Percentiles rank a stretch among this genome's conserved stretches.
These are phyloP conservation scores for Subacronicta megacephala DNA, from an alignment of 2,888 invertebrate genomes.

Conservation along the genomic window DNA sequence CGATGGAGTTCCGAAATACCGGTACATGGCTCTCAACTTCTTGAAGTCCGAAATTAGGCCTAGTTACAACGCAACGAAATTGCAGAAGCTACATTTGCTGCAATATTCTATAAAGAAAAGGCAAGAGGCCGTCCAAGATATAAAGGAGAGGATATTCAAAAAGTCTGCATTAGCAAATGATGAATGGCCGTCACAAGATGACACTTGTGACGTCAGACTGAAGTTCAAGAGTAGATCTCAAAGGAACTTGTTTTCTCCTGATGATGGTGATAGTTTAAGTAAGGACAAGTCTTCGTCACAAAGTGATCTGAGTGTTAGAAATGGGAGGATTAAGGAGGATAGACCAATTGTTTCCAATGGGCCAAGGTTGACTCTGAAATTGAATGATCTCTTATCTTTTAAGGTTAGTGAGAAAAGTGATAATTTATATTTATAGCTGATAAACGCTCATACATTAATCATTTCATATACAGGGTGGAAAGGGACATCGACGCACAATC, in stretches of 20 bases:
- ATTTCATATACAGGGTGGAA: too few species aligned
- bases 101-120: slow-evolving; percentile 93
- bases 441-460: background rate
- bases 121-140: slow-evolving; percentile 90
- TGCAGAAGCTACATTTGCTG: slow-evolving; percentile 92
- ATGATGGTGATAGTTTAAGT: slow-evolving; percentile 65
- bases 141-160: slow-evolving; percentile 84
- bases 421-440: background rate
- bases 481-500: too few species aligned
- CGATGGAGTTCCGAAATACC: slow-evolving; percentile 78
- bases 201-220: slow-evolving; percentile 63
- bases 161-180: slow-evolving; percentile 78
- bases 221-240: slow-evolving; percentile 75
- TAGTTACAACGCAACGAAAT: slow-evolving; percentile 92
- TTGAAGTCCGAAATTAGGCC: slow-evolving; percentile 91
- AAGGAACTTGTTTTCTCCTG: slow-evolving; percentile 77
- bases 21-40: slow-evolving; percentile 86
- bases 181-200: slow-evolving; percentile 64
- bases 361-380: slow-evolving; percentile 79
- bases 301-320: slow-evolving; percentile 70
- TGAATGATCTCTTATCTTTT: slow-evolving; percentile 86
- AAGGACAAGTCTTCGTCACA: slow-evolving; percentile 71
- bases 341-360: slow-evolving; percentile 75
- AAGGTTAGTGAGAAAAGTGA: slow-evolving; percentile 72
- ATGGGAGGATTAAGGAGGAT: slow-evolving; percentile 77